Evolutionary conservation across 2,888 invertebrate species (phyloP).

Genomic region (Peribatodes rhomboidaria): DNA sequence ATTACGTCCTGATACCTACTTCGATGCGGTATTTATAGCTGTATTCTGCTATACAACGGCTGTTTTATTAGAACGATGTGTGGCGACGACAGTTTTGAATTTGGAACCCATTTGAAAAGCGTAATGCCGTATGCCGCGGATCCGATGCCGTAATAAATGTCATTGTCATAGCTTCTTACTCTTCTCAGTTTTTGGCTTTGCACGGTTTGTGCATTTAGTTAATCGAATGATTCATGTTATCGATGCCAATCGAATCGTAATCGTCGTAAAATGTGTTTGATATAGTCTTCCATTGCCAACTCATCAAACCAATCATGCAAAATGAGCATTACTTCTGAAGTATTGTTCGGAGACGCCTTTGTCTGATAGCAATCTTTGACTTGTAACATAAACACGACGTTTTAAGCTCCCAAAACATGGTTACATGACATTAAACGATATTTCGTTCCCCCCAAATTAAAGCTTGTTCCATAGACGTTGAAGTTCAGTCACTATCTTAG

Average conservation of each 20-base stretch:
- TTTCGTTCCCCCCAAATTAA: neutral
- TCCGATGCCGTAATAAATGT: slow-evolving; percentile 35
- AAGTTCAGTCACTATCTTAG: neutral
- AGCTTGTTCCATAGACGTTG: slow-evolving; percentile 1
- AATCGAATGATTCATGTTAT: slow-evolving; percentile 18
- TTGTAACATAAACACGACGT: slow-evolving; percentile 16
- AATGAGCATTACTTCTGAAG: slow-evolving; percentile 20
- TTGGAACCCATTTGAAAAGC: slow-evolving; percentile 37
- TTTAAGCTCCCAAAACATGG: slow-evolving; percentile 15
- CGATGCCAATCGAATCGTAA: slow-evolving; percentile 17
- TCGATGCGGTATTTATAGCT: slow-evolving; percentile 43
- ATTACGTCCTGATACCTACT: slow-evolving; percentile 69
- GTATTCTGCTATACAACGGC: slow-evolving; percentile 31
- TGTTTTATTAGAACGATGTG: slow-evolving; percentile 44
- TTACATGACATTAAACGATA: slow-evolving; percentile 10
- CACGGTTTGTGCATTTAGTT: slow-evolving; percentile 15
- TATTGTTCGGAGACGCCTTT: slow-evolving; percentile 14
- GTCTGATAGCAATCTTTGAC: slow-evolving; percentile 19
- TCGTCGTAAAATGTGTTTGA: slow-evolving; percentile 25
- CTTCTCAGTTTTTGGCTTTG: slow-evolving; percentile 28
- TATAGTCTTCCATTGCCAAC: slow-evolving; percentile 23
- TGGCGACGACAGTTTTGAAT: slow-evolving; percentile 32
- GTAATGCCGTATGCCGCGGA: slow-evolving; percentile 6
- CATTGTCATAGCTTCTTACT: slow-evolving; percentile 21
- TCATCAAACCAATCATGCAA: slow-evolving; percentile 34